Evolutionary conservation across 2,113 vertebrate genomes (phyloP), one percentile per base, ranked within the genome.

Genomic region (Aphelocoma coerulescens): DNA sequence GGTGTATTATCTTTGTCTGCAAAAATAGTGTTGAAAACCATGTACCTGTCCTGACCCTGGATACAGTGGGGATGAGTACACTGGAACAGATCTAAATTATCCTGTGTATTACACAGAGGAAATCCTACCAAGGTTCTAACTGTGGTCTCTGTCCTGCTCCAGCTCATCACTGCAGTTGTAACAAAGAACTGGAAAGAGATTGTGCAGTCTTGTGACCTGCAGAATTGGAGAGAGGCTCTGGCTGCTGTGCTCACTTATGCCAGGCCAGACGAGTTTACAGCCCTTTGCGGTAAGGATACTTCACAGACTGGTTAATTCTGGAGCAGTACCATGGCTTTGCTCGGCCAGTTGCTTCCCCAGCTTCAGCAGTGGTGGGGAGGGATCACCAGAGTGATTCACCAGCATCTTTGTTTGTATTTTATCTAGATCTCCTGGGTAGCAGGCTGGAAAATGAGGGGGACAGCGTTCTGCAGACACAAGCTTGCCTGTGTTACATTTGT

Each of bases 161-260:
- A 99, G 99, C 98, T 99, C 73, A 99, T 99, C 96, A 99, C 98
- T 84, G 99, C 99, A 10, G 99, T 99, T 78, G 99, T 99, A 87
- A 99, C 97, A 66, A 99, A 98, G 96, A 99, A 99, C 96, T 99
- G 99, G 99, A 98, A 97, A 23, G 99, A 99, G 72, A 98, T 99
- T 90, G 98, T 99, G 71, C 97, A 98, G 95, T 99, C 99, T 3
- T 99, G 99, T 85, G 98, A 99, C 41, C 98, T 99, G 95, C 98
- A 99, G 78, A 99, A 98, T 87, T 99, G 99, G 99, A 99, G 98
- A 95, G 99, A 99, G 76, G 99, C 99, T 16, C 96, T 99, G 95
- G 99, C 99, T 93, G 99, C 99, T 16, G 98, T 99, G 67, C 98
- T 99, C 97, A 99, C 99, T 88, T 99, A 99, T 0, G 99, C 99